phyloP scores from a whole-genome alignment of 1,140 invertebrate genomes.

The Helicoverpa armigera region DNA sequence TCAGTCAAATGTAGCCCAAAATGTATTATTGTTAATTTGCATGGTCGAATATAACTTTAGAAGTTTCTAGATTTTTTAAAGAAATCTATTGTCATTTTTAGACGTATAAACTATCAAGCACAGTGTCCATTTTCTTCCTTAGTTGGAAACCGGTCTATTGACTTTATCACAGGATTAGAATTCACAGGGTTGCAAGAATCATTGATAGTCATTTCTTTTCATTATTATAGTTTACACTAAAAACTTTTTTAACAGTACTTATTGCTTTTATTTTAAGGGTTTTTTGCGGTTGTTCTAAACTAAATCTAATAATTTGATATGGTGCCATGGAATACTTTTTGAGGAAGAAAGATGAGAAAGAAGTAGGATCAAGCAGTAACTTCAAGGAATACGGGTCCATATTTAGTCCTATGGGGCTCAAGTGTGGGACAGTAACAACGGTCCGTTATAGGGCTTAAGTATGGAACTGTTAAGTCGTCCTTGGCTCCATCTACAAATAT shows the following conservation, averaged over 20 bases:
- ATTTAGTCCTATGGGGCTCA: neutral
- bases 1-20: neutral
- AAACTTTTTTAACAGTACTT: conserved; percentile 50
- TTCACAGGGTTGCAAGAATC: conserved; percentile 80
- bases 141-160: conserved; percentile 67
- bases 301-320: conserved; percentile 39
- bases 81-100: neutral
- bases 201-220: conserved; percentile 64
- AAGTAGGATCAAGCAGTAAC: no score
- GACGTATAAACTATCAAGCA: conserved; percentile 25
- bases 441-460: neutral
- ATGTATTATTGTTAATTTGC: conserved; percentile 8
- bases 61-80: conserved; percentile 6
- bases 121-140: conserved; percentile 58
- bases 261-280: conserved; percentile 44
- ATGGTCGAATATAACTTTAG: neutral
- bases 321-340: conserved; percentile 49
- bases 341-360: neutral
- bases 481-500: conserved; percentile 39
- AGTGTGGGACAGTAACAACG: neutral
- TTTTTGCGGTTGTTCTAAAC: conserved; percentile 35
- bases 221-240: conserved; percentile 34
- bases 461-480: conserved; percentile 30
- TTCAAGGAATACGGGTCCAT: neutral
- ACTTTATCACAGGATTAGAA: conserved; percentile 78